Evolutionary conservation across 2,888 invertebrate species (phyloP).

Genomic region (Biston betularia): DNA sequence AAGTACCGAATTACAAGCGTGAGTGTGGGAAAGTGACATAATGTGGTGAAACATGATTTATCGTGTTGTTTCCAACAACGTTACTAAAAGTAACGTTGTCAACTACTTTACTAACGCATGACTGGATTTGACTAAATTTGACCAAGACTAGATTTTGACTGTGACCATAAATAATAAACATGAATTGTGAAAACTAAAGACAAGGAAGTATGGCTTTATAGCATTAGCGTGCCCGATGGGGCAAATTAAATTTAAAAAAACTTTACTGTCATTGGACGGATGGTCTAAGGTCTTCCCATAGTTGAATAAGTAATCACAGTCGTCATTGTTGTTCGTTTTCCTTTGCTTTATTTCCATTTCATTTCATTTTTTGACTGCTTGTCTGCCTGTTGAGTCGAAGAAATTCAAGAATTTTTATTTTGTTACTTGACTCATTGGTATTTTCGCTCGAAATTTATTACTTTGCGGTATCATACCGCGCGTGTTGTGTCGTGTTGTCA

Average conservation of each 20-base stretch:
- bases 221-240: no score
- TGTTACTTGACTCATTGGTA: background rate
- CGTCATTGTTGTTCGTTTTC: background rate
- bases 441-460: background rate
- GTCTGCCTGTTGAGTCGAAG: background rate
- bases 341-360: background rate
- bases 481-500: background rate
- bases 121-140: no score
- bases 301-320: background rate
- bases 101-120: no score
- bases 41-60: no score
- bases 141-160: no score
- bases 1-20: no score
- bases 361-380: background rate
- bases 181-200: no score
- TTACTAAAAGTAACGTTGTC: no score
- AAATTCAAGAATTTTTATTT: background rate
- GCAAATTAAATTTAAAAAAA: background rate
- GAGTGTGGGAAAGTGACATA: no score
- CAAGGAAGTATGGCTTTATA: no score
- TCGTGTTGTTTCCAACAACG: no score
- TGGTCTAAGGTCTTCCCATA: background rate
- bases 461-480: background rate
- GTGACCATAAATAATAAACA: no score
- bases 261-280: background rate